Conservation (phyloP, 2,797 vertebrate genomes). For the Clamator glandarius region DNA sequence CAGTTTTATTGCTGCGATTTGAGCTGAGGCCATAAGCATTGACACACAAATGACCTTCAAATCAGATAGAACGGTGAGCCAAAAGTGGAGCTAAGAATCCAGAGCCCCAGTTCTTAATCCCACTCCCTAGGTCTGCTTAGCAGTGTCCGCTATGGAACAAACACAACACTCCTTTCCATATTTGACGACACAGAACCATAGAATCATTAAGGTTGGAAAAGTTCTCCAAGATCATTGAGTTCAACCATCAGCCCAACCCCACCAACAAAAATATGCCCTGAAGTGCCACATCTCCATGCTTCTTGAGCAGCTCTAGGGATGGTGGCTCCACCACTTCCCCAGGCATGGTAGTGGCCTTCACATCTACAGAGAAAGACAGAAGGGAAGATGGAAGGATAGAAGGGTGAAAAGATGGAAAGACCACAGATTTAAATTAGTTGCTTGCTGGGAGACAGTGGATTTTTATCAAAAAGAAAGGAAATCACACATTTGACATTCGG, state of each 20-base stretch:
- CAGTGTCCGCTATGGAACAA: neutral
- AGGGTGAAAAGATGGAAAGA: neutral
- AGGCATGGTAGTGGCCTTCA: neutral
- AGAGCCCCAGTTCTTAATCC: neutral
- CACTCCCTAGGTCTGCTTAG: neutral
- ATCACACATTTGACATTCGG: neutral
- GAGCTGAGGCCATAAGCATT: neutral
- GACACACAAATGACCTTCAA: conserved; percentile 35
- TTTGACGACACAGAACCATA: neutral
- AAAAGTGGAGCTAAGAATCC: neutral
- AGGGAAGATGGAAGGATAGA: neutral
- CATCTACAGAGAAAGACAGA: neutral
- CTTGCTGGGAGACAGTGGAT: conserved; percentile 19
- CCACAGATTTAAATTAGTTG: conserved; percentile 27
- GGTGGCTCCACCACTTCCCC: too few species aligned
- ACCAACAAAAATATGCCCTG: too few species aligned
- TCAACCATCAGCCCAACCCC: too few species aligned
- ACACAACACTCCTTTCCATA: neutral
- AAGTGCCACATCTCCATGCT: too few species aligned
- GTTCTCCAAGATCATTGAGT: too few species aligned
- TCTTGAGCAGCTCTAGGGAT: too few species aligned
- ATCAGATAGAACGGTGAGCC: neutral
- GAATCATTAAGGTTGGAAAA: too few species aligned
- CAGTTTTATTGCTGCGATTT: conserved; percentile 5
- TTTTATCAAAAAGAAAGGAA: conserved; percentile 8